Conservation (phyloP, 2,113 vertebrate species). For the Mastomys natalensis region DNA sequence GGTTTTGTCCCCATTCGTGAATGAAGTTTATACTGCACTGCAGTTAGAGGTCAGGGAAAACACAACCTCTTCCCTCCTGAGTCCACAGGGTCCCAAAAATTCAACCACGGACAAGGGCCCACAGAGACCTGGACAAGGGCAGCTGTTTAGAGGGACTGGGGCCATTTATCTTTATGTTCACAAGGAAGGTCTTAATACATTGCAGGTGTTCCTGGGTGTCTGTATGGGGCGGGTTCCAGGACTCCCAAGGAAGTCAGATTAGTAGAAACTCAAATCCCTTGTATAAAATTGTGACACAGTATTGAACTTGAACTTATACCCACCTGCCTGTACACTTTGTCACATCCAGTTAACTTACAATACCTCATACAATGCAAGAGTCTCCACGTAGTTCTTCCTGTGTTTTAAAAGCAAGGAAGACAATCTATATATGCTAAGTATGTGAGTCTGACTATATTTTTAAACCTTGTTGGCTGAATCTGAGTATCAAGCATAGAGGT, state of each 20-base stretch:
- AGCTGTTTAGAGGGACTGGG: neutral
- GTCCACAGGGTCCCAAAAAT: neutral
- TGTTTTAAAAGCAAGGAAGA: neutral
- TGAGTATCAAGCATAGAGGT: neutral
- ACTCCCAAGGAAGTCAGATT: neutral
- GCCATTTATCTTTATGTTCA: neutral
- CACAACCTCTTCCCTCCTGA: neutral
- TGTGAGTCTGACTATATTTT: neutral
- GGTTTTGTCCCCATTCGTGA: neutral
- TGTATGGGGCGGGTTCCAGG: neutral
- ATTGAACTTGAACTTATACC: too few relatives aligned
- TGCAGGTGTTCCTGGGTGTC: neutral
- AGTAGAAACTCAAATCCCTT: neutral
- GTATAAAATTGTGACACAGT: neutral
- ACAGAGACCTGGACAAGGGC: neutral
- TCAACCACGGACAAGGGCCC: neutral
- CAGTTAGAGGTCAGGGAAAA: neutral
- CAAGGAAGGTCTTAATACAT: rapidly evolving
- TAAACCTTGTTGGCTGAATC: neutral
- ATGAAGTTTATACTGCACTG: neutral
- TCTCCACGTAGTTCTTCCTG: neutral
- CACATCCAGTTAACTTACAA: neutral
- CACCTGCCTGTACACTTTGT: too few relatives aligned
- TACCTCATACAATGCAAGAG: neutral
- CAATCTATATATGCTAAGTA: neutral